These are phyloP conservation scores for Helleia helle DNA, from an alignment of 2,888 invertebrate genomes.

Conservation along the genomic window DNA sequence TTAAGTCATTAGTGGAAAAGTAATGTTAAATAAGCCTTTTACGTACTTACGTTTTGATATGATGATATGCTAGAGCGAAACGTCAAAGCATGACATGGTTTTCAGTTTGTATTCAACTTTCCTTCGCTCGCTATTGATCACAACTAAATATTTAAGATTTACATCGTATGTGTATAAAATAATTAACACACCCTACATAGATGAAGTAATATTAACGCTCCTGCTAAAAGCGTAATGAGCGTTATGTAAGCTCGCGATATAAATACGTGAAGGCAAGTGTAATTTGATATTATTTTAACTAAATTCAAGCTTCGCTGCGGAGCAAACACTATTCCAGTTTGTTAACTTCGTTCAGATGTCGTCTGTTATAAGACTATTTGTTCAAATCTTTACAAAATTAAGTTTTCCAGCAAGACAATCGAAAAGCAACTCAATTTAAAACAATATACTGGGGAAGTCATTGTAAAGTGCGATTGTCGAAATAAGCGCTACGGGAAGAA, in stretches of 20 bases:
- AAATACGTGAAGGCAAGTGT: background rate
- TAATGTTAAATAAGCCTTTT: too few relatives aligned
- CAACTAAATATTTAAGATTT: too few relatives aligned
- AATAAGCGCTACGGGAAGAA: constrained; percentile 20
- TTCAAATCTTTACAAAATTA: constrained; percentile 23
- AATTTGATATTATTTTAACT: constrained; percentile 15
- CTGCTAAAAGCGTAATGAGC: too few relatives aligned
- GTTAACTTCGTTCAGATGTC: constrained; percentile 24
- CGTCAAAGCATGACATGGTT: too few relatives aligned
- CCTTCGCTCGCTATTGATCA: too few relatives aligned
- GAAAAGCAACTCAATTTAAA: constrained; percentile 12
- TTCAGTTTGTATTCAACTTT: too few relatives aligned
- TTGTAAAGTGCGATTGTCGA: background rate
- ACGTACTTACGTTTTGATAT: too few relatives aligned
- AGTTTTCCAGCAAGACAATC: constrained; percentile 2
- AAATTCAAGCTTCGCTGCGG: constrained; percentile 14
- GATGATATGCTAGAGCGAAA: too few relatives aligned
- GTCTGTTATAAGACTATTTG: constrained; percentile 24
- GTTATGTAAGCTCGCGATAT: background rate
- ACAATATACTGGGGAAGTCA: constrained; percentile 11
- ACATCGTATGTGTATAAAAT: too few relatives aligned
- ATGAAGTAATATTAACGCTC: too few relatives aligned
- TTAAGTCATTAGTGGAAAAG: too few relatives aligned
- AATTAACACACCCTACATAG: too few relatives aligned
- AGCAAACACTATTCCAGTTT: constrained; percentile 21